phyloP scores from a whole-genome alignment of 2,888 invertebrate genomes.

The Conchocele bisecta region DNA sequence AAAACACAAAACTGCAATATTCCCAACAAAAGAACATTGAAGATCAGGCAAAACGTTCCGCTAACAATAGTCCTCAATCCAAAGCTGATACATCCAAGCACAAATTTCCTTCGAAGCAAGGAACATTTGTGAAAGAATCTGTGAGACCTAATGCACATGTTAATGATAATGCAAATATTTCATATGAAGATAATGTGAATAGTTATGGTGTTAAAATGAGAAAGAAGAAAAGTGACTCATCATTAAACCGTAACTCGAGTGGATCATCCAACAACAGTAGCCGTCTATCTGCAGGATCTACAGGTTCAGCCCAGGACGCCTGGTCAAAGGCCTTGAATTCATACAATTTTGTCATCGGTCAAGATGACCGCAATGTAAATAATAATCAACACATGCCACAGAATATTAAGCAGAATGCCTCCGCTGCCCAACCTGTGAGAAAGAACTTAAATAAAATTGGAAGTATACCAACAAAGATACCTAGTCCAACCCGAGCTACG shows the following conservation, averaged over 20 bases:
- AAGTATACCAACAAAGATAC: slow-evolving; percentile 46
- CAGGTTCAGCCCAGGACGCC: slow-evolving; percentile 57
- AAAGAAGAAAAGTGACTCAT: slow-evolving; percentile 49
- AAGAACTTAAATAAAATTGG: slow-evolving; percentile 34
- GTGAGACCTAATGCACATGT: slow-evolving; percentile 68
- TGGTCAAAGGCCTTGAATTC: slow-evolving; percentile 69
- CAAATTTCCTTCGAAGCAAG: slow-evolving; percentile 88
- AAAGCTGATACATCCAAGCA: slow-evolving; percentile 62
- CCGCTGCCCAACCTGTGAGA: slow-evolving; percentile 29
- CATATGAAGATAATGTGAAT: slow-evolving; percentile 38
- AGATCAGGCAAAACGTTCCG: neutral
- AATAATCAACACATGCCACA: too few relatives aligned
- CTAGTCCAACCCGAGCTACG: slow-evolving; percentile 60
- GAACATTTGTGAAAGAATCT: slow-evolving; percentile 95
- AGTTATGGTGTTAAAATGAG: slow-evolving; percentile 40
- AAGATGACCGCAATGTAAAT: slow-evolving; percentile 25
- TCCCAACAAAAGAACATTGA: slow-evolving; percentile 10
- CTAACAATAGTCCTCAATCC: slow-evolving; percentile 17
- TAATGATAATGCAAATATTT: neutral
- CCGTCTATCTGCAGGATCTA: slow-evolving; percentile 60
- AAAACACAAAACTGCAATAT: neutral
- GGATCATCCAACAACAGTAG: slow-evolving; percentile 16
- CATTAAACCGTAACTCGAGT: neutral
- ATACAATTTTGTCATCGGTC: slow-evolving; percentile 63
- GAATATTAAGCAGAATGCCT: slow-evolving; percentile 41